Percentiles rank a stretch among this genome's conserved stretches.
Evolutionary conservation across 2,888 invertebrate species (phyloP).

Genomic region (Iselma pallidipennis): DNA sequence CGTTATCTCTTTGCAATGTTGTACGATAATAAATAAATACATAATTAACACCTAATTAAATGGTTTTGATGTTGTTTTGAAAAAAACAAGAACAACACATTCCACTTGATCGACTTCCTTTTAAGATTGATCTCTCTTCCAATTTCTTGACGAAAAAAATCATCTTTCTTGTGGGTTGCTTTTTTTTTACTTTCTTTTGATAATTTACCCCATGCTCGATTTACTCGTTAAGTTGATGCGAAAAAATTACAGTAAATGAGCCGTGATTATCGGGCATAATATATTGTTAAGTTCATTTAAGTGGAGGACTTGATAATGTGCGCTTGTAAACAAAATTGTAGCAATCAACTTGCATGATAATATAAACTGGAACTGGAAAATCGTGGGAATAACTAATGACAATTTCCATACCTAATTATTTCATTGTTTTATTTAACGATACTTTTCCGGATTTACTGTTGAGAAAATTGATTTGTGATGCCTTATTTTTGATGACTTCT

Average conservation of each 20-base stretch:
- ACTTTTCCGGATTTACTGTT: no score
- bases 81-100: neutral
- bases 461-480: no score
- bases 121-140: neutral
- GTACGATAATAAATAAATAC: neutral
- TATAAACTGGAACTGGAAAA: neutral
- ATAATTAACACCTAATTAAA: neutral
- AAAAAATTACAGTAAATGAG: neutral
- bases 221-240: neutral
- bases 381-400: constrained; percentile 13
- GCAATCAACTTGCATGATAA: constrained; percentile 20
- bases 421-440: neutral
- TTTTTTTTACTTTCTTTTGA: no score
- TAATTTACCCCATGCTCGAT: neutral
- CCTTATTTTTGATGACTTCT: no score
- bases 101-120: neutral
- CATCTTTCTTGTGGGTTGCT: neutral
- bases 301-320: neutral
- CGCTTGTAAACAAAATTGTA: constrained; percentile 22
- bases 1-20: neutral
- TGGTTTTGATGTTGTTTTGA: neutral
- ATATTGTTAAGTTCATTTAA: neutral
- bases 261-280: neutral
- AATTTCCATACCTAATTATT: neutral
- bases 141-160: neutral